Conservation (phyloP, 2,113 vertebrate genomes). For the Gorilla gorilla region DNA sequence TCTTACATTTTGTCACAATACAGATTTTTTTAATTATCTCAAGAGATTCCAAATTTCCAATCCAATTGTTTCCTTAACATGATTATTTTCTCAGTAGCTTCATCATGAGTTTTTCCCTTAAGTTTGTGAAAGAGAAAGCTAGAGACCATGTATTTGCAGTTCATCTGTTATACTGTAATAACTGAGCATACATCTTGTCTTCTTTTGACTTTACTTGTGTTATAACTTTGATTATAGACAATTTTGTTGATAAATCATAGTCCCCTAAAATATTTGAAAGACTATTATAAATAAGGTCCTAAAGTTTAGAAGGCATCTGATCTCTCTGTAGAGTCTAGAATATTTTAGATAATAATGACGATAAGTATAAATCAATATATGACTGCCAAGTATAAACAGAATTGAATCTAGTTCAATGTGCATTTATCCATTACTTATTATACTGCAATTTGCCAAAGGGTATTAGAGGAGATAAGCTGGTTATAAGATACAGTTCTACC, state of each 20-base stretch:
- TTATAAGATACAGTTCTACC: background rate
- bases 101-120: no score
- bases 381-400: background rate
- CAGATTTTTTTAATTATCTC: no score
- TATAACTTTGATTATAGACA: background rate
- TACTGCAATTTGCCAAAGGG: background rate
- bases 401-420: background rate
- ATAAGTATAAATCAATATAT: background rate
- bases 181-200: background rate
- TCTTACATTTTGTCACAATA: no score
- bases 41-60: no score
- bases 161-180: background rate
- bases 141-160: background rate
- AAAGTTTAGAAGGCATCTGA: background rate
- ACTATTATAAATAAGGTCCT: background rate
- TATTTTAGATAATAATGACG: background rate
- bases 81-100: no score
- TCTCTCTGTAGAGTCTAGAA: background rate
- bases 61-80: no score
- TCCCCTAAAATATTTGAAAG: slow-evolving; percentile 25
- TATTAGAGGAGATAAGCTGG: background rate
- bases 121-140: background rate
- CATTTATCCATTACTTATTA: background rate
- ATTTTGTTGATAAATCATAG: background rate
- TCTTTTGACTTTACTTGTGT: background rate